phyloP scores from a whole-genome alignment of 2,888 invertebrate genomes.

The Drosophila tanythrix region DNA sequence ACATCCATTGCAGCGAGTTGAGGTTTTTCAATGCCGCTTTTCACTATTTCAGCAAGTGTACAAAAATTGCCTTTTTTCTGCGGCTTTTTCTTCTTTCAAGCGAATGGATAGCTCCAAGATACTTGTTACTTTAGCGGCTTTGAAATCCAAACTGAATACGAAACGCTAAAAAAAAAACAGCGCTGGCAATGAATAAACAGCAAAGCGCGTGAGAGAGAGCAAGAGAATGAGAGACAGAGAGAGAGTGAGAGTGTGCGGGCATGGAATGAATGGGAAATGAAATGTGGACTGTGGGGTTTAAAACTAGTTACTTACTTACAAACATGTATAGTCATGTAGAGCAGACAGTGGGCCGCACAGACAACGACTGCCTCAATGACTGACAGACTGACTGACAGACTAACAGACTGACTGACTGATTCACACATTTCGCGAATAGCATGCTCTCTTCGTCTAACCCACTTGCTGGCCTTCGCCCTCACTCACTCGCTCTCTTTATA shows the following conservation, averaged over 20 bases:
- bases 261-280: constrained; percentile 67
- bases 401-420: constrained; percentile 40
- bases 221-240: not conserved
- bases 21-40: constrained; percentile 52
- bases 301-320: constrained; percentile 71
- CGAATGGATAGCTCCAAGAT: constrained; percentile 69
- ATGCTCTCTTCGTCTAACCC: constrained; percentile 10
- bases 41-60: constrained; percentile 49
- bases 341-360: constrained; percentile 54
- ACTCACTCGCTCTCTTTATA: not conserved
- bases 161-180: constrained; percentile 50
- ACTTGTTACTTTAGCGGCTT: constrained; percentile 80
- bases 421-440: constrained; percentile 47
- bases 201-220: constrained; percentile 15
- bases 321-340: constrained; percentile 70
- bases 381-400: constrained; percentile 16
- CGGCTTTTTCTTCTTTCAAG: constrained; percentile 44
- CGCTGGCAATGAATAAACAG: constrained; percentile 69
- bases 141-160: constrained; percentile 76
- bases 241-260: constrained; percentile 17
- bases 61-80: constrained; percentile 45
- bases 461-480: not conserved
- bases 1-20: constrained; percentile 62
- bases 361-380: constrained; percentile 22
- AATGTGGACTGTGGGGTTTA: constrained; percentile 48